Percentiles rank a stretch among this genome's conserved stretches.
These are phyloP conservation scores for Brachypalpus laphriformis DNA, from an alignment of 2,888 invertebrate species.

Conservation along the genomic window DNA sequence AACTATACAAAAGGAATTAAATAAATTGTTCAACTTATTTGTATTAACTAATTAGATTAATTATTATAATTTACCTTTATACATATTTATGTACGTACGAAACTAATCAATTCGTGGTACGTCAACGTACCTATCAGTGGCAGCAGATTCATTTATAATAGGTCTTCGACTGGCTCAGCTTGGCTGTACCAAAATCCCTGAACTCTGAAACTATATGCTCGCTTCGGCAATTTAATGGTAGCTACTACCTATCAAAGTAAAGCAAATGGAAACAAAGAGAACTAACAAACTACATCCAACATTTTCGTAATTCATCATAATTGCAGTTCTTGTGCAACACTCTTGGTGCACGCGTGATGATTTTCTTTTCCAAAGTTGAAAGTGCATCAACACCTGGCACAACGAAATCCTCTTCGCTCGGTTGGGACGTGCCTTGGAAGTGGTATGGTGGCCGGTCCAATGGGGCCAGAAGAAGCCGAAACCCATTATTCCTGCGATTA, in stretches of 20 bases:
- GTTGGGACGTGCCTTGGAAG: conserved; percentile 56
- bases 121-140: conserved; percentile 38
- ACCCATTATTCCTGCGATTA: conserved; percentile 73
- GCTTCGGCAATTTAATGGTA: conserved; percentile 56
- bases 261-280: conserved; percentile 68
- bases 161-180: too few species aligned
- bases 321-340: conserved; percentile 70
- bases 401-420: conserved; percentile 58
- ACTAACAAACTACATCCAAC: conserved; percentile 41
- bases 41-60: conserved; percentile 15
- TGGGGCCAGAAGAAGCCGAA: conserved; percentile 68
- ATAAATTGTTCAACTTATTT: neutral
- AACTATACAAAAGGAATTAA: neutral
- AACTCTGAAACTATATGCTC: conserved; percentile 15
- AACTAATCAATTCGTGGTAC: conserved; percentile 54
- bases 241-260: conserved; percentile 34
- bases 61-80: conserved; percentile 24
- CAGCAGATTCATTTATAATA: conserved; percentile 41
- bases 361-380: conserved; percentile 62
- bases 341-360: conserved; percentile 65
- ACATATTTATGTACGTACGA: neutral
- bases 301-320: conserved; percentile 73
- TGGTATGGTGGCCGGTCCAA: conserved; percentile 5
- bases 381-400: conserved; percentile 74
- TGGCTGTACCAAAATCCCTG: conserved; percentile 38